Percentiles rank a stretch among this genome's conserved stretches.
Conservation (phyloP, 2,888 invertebrate species). For the Slavum lentiscoides region DNA sequence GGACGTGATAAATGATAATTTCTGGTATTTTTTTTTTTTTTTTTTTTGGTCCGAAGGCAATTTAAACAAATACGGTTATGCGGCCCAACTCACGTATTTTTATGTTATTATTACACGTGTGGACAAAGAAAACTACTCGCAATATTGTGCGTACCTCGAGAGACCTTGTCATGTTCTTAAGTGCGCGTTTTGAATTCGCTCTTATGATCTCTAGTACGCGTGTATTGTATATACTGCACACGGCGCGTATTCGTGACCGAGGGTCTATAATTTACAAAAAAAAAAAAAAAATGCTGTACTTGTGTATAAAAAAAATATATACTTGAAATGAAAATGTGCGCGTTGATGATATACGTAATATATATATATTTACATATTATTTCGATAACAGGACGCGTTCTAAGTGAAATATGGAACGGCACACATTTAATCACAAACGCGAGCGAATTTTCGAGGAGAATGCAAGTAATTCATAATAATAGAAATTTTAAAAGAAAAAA, state of each 20-base stretch:
- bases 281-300: too few relatives aligned
- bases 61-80: neutral
- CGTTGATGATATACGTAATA: too few relatives aligned
- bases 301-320: too few relatives aligned
- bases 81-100: neutral
- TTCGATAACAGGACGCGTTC: too few relatives aligned
- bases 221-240: neutral
- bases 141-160: neutral
- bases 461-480: too few relatives aligned
- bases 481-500: too few relatives aligned
- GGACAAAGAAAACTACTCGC: neutral
- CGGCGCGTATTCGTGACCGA: constrained; percentile 12
- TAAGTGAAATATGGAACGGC: too few relatives aligned
- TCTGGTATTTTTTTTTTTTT: neutral
- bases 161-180: constrained; percentile 21
- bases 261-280: constrained; percentile 8
- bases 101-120: too few relatives aligned
- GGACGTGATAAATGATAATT: neutral
- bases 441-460: too few relatives aligned
- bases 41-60: neutral
- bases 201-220: neutral
- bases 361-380: too few relatives aligned
- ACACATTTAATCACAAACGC: too few relatives aligned
- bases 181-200: constrained; percentile 9
- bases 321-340: too few relatives aligned